A percentile compares a stretch with the other conserved stretches of the same genome.
phyloP scores from a whole-genome alignment of 1,140 invertebrate species.

The Tenebrio molitor region DNA sequence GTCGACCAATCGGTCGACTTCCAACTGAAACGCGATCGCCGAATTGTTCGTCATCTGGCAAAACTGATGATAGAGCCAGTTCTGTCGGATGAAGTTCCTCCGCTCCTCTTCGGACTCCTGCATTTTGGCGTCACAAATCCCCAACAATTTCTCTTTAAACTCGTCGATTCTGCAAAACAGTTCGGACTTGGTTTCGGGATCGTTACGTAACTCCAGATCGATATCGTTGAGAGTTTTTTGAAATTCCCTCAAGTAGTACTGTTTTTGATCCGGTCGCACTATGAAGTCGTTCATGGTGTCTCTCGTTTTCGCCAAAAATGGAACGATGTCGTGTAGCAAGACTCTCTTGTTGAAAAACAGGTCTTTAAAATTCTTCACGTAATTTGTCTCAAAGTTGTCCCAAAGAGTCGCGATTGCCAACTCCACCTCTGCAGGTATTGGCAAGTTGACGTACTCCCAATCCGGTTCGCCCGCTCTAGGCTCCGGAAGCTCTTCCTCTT shows the following conservation, averaged over 20 bases:
- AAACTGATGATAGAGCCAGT: slow-evolving; percentile 69
- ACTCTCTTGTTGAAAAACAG: slow-evolving; percentile 70
- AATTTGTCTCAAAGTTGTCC: slow-evolving; percentile 70
- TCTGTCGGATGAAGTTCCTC: slow-evolving; percentile 66
- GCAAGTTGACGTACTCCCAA: slow-evolving; percentile 70
- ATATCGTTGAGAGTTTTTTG: slow-evolving; percentile 72
- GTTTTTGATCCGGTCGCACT: slow-evolving; percentile 69
- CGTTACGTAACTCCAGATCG: slow-evolving; percentile 69
- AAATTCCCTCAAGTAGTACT: slow-evolving; percentile 69
- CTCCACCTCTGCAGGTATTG: slow-evolving; percentile 64
- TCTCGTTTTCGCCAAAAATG: slow-evolving; percentile 69
- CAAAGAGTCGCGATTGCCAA: slow-evolving; percentile 69
- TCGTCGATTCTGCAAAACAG: slow-evolving; percentile 66
- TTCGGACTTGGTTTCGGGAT: slow-evolving; percentile 68
- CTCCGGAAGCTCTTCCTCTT: slow-evolving; percentile 38
- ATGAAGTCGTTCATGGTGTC: slow-evolving; percentile 70
- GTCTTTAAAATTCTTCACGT: slow-evolving; percentile 70
- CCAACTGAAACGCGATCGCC: slow-evolving; percentile 70
- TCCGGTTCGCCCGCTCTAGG: slow-evolving; percentile 67
- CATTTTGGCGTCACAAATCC: slow-evolving; percentile 71
- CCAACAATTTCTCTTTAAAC: slow-evolving; percentile 64
- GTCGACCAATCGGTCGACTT: slow-evolving; percentile 70
- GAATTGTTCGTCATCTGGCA: slow-evolving; percentile 70
- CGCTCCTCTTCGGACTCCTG: slow-evolving; percentile 68
- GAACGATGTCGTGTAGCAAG: slow-evolving; percentile 68